These are phyloP conservation scores for Salvelinus namaycush DNA, from an alignment of 2,113 vertebrate species.

Conservation along the genomic window DNA sequence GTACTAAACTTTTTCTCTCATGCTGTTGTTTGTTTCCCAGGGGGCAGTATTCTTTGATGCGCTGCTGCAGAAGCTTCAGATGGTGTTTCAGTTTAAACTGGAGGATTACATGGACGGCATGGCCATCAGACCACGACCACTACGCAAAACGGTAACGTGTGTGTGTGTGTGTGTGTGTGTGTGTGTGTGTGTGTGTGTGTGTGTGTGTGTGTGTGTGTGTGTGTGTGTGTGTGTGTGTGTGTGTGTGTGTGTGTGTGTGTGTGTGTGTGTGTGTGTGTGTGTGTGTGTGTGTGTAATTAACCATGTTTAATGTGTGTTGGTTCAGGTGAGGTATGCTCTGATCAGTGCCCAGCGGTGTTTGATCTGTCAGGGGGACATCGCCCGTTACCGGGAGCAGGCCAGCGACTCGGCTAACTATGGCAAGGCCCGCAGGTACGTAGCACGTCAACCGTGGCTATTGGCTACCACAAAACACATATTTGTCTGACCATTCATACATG, in stretches of 20 bases:
- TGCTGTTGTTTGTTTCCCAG: constrained; percentile 46
- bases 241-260: too few relatives aligned
- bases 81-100: constrained; percentile 91
- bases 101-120: constrained; percentile 97
- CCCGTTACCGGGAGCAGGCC: constrained; percentile 95
- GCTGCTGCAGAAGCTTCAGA: constrained; percentile 92
- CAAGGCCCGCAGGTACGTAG: constrained; percentile 91
- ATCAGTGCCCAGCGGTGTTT: constrained; percentile 96
- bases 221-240: too few relatives aligned
- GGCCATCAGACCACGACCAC: constrained; percentile 89
- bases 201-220: constrained; percentile 7
- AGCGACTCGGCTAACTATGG: constrained; percentile 94
- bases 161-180: too few relatives aligned
- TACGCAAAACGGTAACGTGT: constrained; percentile 84
- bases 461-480: neutral
- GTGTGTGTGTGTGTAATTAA: neutral
- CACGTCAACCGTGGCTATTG: neutral
- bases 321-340: constrained; percentile 95
- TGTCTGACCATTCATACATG: too few relatives aligned
- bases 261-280: constrained; percentile 2
- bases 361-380: constrained; percentile 97
- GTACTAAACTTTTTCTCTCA: too few relatives aligned
- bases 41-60: constrained; percentile 90
- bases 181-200: neutral
- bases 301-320: too few relatives aligned